Evolutionary conservation across 2,797 vertebrate genomes (phyloP), one percentile per base, ranked within the genome.

Genomic region (Sardinella longiceps): DNA sequence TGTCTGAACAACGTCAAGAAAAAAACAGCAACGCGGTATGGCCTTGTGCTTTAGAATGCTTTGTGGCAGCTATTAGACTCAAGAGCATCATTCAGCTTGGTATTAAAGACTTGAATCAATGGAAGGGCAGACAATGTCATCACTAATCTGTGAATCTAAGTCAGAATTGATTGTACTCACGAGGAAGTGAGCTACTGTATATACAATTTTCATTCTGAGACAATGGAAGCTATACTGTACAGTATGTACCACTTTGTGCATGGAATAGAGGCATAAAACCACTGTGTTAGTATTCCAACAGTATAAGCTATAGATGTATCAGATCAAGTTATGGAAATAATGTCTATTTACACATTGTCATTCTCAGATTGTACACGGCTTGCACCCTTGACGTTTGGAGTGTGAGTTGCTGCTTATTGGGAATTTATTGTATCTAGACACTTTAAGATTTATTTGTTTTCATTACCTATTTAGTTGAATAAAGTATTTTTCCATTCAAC

Each of bases 31-130:
- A 43, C 25, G 56, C 70, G 43, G 37, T 77, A 20, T 7, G 10
- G 70, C 43, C 23, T 84, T 28, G n/a, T 77, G 81, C 37, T n/a
- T n/a, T n/a, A n/a, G n/a, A n/a, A n/a, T n/a, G n/a, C n/a, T 28
- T 53, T 66, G n/a, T 84, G 60, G 82, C 39, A 58, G 80, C 45
- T 48, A 63, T 77, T 58, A 81, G 20, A n/a, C 80, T 56, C 46
- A 58, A 53, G 6, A 43, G 20, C 39, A 39, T 77, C 33, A 70
- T 33, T 77, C 33, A 77, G 70, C 43, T 39, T 77, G 33, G 20
- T 77, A 39, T 43, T 37, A 33, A 77, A 77, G 33, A 33, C 18
- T 43, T 3, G 15, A 39, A 77, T 77, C 20, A 39, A 77, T 77
- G 18, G 33, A 77, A 18, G 33, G 37, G 33, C 33, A 77, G 70